Percentiles rank a stretch among this genome's conserved stretches.
phyloP scores from a whole-genome alignment of 2,888 invertebrate genomes.

The Parnassius orleans region DNA sequence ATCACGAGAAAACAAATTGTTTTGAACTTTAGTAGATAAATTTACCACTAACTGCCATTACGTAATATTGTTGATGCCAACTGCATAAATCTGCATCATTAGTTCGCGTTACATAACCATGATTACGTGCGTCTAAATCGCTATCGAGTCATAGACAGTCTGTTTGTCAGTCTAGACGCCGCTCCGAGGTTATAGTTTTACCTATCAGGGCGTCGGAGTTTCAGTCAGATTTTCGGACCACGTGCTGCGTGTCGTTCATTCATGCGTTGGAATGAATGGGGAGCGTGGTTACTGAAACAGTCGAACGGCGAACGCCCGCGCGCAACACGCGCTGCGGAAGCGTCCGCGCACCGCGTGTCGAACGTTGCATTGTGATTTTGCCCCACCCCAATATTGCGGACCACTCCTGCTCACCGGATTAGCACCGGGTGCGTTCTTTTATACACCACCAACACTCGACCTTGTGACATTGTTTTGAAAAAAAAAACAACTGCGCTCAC shows the following conservation, averaged over 20 bases:
- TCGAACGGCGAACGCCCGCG: conserved; percentile 66
- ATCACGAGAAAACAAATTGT: too few relatives aligned
- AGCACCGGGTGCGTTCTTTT: conserved; percentile 61
- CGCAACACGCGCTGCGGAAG: conserved; percentile 57
- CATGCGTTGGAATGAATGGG: conserved; percentile 71
- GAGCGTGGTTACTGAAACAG: conserved; percentile 54
- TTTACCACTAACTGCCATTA: background rate
- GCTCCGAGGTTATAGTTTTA: conserved; percentile 13
- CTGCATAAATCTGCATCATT: conserved; percentile 5
- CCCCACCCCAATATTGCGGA: conserved; percentile 43
- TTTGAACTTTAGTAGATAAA: background rate
- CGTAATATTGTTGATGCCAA: conserved; percentile 8
- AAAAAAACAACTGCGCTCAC: background rate
- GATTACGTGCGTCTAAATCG: conserved; percentile 6
- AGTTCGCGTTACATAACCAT: conserved; percentile 16
- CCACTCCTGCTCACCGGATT: conserved; percentile 50
- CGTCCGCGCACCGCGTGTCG: conserved; percentile 47
- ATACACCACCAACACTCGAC: conserved; percentile 45
- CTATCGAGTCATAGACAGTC: conserved; percentile 28
- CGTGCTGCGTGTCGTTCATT: conserved; percentile 64
- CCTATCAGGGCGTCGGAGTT: conserved; percentile 37
- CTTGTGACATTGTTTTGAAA: conserved; percentile 41
- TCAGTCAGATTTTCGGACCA: conserved; percentile 63
- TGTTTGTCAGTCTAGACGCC: conserved; percentile 35
- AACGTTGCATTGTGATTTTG: conserved; percentile 24